Conservation (phyloP, 1,140 invertebrate genomes). For the Cepaea nemoralis region DNA sequence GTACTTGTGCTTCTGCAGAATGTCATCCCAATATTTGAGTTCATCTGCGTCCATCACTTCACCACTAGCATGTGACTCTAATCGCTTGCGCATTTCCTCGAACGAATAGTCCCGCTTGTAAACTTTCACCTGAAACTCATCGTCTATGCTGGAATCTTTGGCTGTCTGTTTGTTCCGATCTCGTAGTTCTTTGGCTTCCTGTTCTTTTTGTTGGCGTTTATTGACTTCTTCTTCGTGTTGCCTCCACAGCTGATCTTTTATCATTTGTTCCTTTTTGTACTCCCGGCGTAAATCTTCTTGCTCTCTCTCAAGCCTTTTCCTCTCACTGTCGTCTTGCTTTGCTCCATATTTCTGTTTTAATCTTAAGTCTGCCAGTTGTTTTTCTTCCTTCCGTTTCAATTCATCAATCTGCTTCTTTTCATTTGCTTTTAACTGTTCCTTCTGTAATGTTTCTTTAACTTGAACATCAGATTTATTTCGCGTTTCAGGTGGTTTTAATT, state of each 20-base stretch:
- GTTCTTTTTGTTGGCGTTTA: not conserved
- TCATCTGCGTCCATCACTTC: conserved; percentile 2
- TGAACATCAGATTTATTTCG: not conserved
- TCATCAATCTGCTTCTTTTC: not conserved
- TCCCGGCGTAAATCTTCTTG: conserved; percentile 17
- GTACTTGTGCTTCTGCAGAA: conserved; percentile 35
- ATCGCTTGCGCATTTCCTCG: conserved; percentile 13
- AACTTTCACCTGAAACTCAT: conserved; percentile 26
- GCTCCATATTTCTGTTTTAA: not conserved
- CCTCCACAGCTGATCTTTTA: conserved; percentile 29
- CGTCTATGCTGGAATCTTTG: not conserved
- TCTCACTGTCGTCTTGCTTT: not conserved
- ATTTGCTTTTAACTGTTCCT: not conserved
- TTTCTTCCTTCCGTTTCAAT: not conserved
- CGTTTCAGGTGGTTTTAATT: not conserved
- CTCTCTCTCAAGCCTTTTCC: not conserved
- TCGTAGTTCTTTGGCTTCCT: not conserved
- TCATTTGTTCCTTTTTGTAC: conserved; percentile 27
- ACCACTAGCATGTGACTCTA: conserved; percentile 14
- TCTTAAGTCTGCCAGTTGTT: not conserved
- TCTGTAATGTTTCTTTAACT: not conserved
- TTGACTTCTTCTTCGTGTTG: conserved; percentile 11
- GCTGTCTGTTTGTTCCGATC: not conserved
- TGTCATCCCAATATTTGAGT: conserved; percentile 39
- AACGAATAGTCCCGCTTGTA: conserved; percentile 38